Percentiles rank a stretch among this genome's conserved stretches.
These are phyloP conservation scores for Tapera naevia DNA, from an alignment of 2,797 vertebrate genomes.

Conservation along the genomic window DNA sequence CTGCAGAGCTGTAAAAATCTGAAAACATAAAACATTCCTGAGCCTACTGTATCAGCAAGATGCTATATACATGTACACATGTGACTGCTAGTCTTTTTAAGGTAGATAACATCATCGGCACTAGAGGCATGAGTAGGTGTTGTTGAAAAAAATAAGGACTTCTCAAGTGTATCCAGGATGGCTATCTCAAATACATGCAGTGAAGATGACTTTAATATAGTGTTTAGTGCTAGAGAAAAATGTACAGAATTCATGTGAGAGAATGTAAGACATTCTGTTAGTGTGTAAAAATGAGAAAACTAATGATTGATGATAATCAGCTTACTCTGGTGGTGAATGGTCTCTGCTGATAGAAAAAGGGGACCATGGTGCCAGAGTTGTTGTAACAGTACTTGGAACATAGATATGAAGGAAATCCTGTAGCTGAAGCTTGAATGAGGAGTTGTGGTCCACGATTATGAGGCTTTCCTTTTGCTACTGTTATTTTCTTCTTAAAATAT, in stretches of 20 bases:
- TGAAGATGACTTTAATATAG: not conserved
- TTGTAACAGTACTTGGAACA: not conserved
- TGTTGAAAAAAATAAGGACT: not conserved
- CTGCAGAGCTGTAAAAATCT: constrained; percentile 57
- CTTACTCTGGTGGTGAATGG: not conserved
- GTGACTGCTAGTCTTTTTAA: constrained; percentile 4
- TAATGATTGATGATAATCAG: not conserved
- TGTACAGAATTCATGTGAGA: fast-evolving
- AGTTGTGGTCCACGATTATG: not conserved
- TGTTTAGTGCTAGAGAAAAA: not conserved
- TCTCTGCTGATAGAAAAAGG: not conserved
- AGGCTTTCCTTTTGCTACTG: not conserved
- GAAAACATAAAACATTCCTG: constrained; percentile 59
- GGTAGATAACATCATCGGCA: not conserved
- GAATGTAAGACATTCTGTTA: not conserved
- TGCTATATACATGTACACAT: not conserved
- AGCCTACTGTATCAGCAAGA: constrained; percentile 21
- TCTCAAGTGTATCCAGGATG: not conserved
- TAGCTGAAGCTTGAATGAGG: not conserved
- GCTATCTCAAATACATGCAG: not conserved
- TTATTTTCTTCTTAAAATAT: not conserved
- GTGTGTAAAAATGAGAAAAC: not conserved
- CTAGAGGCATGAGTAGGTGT: not conserved
- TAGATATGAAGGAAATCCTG: not conserved
- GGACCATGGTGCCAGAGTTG: not conserved